Base-by-base conservation (phyloP, 2,797 vertebrate species). In the Anabas testudineus region DNA sequence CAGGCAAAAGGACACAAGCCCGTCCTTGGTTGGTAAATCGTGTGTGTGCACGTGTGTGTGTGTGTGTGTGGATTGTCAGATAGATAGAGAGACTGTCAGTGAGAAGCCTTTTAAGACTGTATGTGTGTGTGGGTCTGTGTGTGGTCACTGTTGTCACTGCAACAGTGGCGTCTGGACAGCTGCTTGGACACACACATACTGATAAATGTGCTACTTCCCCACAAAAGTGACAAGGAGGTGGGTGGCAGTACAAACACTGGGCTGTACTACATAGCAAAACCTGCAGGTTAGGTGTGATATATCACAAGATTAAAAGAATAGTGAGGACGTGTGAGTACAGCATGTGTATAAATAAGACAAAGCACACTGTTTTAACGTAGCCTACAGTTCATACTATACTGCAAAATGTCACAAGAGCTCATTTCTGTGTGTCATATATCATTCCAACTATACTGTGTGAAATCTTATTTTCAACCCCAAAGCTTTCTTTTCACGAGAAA, bases 151-250 rank as follows among this genome's bases (percentile, higher is more conserved):
- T 71, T 30, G 30, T 71, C 52, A 16, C 66, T 84, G 77, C 34
- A 34, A 30, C 1, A 3, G 76, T 82, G 74, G 79, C 1, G 36
- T 67, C 72, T 80, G 65, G 58, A 63, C 86, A 88, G 83, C 86
- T 85, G 87, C 62, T 28, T 54, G 22, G 30, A 10, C 34, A 10
- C 34, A 10, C 34, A 34, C 34, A 58, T 0, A 41, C 16, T 26
- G 18, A 49, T 34, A 61, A 59, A 76, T 28, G 48, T 64, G 36
- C 37, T 51, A 32, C 54, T 57, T 67, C 18, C 12, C 24, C 52
- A 53, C 55, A 66, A 62, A 69, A 34, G 32, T 34, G 32, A 32
- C 32, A 10, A 32, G 32, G 32, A 34, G 10, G 64, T 34, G 70
- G 74, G 77, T 78, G 75, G 81, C 12, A 72, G 32, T 13, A 15